These are phyloP conservation scores for Drosophila quadrilineata DNA, from an alignment of 1,140 invertebrate genomes.

Conservation along the genomic window DNA sequence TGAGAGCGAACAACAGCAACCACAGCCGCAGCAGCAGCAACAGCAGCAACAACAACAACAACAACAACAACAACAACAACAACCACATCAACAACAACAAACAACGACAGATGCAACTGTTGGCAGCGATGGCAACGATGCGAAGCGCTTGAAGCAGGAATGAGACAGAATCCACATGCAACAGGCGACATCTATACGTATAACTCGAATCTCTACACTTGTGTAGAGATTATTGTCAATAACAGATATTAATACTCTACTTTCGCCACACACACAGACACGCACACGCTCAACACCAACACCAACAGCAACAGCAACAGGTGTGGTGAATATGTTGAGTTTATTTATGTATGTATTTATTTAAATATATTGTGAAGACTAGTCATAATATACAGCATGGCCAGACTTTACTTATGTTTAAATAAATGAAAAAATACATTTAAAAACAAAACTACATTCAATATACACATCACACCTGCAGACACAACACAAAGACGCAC, in stretches of 20 bases:
- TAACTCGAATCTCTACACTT: constrained; percentile 14
- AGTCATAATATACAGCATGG: no score
- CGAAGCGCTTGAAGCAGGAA: constrained; percentile 78
- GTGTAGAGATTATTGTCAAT: constrained; percentile 45
- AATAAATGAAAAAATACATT: no score
- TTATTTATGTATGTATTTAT: no score
- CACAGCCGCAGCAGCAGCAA: constrained; percentile 22
- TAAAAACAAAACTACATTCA: no score
- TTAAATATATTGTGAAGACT: no score
- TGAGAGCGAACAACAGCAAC: constrained; percentile 56
- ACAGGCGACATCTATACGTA: not conserved
- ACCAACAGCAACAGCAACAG: not conserved
- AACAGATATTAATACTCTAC: no score
- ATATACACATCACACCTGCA: no score
- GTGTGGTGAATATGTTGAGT: no score
- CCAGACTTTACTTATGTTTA: no score
- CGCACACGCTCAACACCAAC: not conserved
- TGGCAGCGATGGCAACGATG: constrained; percentile 47
- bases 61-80: constrained; percentile 49
- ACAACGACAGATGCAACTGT: not conserved
- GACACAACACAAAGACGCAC: no score
- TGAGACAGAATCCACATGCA: constrained; percentile 54
- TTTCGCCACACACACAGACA: not conserved
- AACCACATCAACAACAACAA: constrained; percentile 30
- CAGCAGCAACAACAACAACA: constrained; percentile 20